Evolutionary conservation across 2,113 vertebrate genomes (phyloP).

Genomic region (Notothenia coriiceps): DNA sequence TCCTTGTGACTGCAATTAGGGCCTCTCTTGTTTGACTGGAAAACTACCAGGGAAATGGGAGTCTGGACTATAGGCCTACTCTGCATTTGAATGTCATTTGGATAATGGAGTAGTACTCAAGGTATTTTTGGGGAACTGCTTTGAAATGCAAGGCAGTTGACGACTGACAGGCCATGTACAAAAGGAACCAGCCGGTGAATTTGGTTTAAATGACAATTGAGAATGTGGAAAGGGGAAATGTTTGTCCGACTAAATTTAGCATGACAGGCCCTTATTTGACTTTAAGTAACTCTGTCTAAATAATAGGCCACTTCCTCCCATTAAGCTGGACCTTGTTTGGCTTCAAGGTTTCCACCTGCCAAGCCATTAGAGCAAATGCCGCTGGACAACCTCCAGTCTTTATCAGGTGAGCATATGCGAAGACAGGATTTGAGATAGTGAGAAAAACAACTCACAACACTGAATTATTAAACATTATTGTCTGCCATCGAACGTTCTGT

Average conservation of each 20-base stretch:
- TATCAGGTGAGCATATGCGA: neutral
- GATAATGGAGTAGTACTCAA: slow-evolving; percentile 62
- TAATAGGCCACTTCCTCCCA: slow-evolving; percentile 44
- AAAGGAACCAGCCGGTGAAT: slow-evolving; percentile 40
- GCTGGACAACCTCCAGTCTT: neutral
- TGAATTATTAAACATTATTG: neutral
- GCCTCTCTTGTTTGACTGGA: slow-evolving; percentile 58
- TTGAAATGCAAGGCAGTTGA: slow-evolving; percentile 70
- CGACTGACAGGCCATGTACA: slow-evolving; percentile 4
- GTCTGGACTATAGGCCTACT: slow-evolving; percentile 43
- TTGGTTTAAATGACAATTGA: slow-evolving; percentile 61
- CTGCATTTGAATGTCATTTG: slow-evolving; percentile 68
- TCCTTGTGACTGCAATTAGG: slow-evolving; percentile 46
- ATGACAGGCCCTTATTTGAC: slow-evolving; percentile 52
- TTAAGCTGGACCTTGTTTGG: slow-evolving; percentile 18
- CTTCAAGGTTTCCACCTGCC: slow-evolving; percentile 26
- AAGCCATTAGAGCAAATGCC: slow-evolving; percentile 19
- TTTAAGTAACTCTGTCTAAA: slow-evolving; percentile 50
- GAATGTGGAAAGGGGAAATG: slow-evolving; percentile 60
- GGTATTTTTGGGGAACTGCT: slow-evolving; percentile 34
- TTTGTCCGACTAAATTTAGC: slow-evolving; percentile 56
- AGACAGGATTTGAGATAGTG: neutral
- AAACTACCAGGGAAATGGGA: slow-evolving; percentile 55
- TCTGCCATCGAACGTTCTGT: no score
- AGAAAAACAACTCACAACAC: neutral